These are phyloP conservation scores for Ciconia boyciana DNA, from an alignment of 2,113 vertebrate genomes.

Conservation along the genomic window DNA sequence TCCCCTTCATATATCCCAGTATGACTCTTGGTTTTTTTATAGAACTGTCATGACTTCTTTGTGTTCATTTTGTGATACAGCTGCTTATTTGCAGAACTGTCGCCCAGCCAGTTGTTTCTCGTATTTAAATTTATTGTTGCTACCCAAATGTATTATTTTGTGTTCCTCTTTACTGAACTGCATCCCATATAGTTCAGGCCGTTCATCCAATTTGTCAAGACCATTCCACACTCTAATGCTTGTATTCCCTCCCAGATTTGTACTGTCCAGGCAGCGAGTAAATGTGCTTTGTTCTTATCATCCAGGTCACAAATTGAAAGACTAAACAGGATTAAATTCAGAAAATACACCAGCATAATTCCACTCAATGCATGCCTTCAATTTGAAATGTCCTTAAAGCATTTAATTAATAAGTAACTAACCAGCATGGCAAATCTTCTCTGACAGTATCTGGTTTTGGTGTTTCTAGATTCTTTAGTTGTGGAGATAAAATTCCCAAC, in stretches of 20 bases:
- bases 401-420: neutral
- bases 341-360: neutral
- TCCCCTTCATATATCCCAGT: neutral
- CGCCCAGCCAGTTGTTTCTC: neutral
- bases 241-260: neutral
- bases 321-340: neutral
- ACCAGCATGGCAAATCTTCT: neutral
- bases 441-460: neutral
- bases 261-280: neutral
- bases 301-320: neutral
- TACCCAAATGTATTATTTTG: neutral
- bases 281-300: neutral
- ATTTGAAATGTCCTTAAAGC: neutral
- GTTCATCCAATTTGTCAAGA: neutral
- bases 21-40: neutral
- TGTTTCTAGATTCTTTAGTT: neutral
- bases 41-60: neutral
- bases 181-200: neutral
- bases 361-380: neutral
- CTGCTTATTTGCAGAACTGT: neutral
- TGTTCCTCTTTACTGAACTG: neutral
- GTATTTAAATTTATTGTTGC: neutral
- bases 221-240: neutral
- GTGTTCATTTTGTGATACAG: neutral
- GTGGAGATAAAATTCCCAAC: neutral